Percentiles rank a stretch among this genome's conserved stretches.
Evolutionary conservation across 1,140 invertebrate species (phyloP).

Genomic region (Caerostris darwini): DNA sequence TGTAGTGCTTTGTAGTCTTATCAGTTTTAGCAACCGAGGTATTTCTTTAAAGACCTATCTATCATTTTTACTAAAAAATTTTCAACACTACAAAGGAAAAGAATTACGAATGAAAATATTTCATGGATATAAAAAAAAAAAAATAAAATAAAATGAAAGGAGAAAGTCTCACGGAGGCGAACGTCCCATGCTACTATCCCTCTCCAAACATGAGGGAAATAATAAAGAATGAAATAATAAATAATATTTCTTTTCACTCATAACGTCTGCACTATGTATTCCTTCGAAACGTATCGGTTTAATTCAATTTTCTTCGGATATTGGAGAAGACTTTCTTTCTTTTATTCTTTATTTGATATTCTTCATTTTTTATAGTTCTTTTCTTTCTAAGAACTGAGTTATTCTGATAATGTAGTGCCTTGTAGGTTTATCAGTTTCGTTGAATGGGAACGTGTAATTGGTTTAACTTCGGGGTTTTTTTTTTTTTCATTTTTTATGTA

Average conservation of each 20-base stretch:
- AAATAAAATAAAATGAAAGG: neutral
- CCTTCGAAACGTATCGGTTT: slow-evolving; percentile 35
- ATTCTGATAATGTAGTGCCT: neutral
- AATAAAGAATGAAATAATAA: slow-evolving; percentile 3
- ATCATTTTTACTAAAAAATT: slow-evolving; percentile 21
- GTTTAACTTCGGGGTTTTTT: slow-evolving; percentile 11
- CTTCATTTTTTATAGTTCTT: neutral
- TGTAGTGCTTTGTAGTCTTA: too few species aligned
- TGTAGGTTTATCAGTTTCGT: neutral
- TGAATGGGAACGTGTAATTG: slow-evolving; percentile 18
- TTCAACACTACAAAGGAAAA: slow-evolving; percentile 1
- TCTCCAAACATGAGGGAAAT: neutral
- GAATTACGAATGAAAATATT: neutral
- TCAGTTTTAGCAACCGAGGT: neutral
- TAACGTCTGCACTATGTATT: slow-evolving; percentile 49
- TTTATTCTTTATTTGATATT: too few species aligned
- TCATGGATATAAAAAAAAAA: neutral
- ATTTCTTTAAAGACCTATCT: slow-evolving; percentile 46
- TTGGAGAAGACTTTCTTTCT: neutral
- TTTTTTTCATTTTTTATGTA: neutral
- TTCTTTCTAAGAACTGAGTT: neutral
- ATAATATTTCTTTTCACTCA: neutral
- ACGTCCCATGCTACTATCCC: neutral
- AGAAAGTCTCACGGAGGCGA: neutral
- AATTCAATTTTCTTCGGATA: slow-evolving; percentile 58